A percentile compares a stretch with the other conserved stretches of the same genome.
Conservation (phyloP, 2,888 invertebrate species). For the Coenonympha arcania region DNA sequence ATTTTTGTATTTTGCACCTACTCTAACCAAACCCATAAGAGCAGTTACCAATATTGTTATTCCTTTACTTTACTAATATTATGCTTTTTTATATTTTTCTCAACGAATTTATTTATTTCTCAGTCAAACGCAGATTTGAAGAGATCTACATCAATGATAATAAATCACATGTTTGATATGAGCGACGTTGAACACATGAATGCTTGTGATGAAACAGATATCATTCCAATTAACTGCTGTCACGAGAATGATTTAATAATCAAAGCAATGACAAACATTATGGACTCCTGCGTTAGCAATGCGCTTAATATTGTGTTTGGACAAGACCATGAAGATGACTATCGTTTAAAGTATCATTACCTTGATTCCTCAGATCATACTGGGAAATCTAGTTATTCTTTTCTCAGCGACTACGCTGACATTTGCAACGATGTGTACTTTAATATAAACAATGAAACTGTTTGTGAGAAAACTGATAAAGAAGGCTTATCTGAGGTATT, state of each 20-base stretch:
- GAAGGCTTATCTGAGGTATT: not conserved
- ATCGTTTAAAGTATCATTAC: not conserved
- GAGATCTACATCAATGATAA: conserved; percentile 55
- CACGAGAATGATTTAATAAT: conserved; percentile 35
- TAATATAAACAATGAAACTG: not conserved
- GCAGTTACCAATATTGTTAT: too few relatives aligned
- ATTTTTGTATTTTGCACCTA: too few relatives aligned
- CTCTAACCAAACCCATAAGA: too few relatives aligned
- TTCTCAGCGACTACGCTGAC: conserved; percentile 39
- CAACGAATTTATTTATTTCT: not conserved
- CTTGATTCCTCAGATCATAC: conserved; percentile 27
- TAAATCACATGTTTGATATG: conserved; percentile 60
- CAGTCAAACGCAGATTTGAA: conserved; percentile 35
- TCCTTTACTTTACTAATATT: too few relatives aligned
- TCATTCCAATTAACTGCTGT: conserved; percentile 25
- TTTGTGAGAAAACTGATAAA: not conserved
- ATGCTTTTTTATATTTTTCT: too few relatives aligned
- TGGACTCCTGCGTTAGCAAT: conserved; percentile 44
- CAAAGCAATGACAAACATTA: conserved; percentile 42
- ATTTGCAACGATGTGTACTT: conserved; percentile 30
- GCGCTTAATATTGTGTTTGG: conserved; percentile 37
- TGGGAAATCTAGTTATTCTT: conserved; percentile 43
- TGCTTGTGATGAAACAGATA: conserved; percentile 30
- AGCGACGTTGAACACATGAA: conserved; percentile 50
- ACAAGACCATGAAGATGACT: conserved; percentile 22